Evolutionary conservation across 2,113 vertebrate species (phyloP).

Genomic region (Protomyctophum bolini): DNA sequence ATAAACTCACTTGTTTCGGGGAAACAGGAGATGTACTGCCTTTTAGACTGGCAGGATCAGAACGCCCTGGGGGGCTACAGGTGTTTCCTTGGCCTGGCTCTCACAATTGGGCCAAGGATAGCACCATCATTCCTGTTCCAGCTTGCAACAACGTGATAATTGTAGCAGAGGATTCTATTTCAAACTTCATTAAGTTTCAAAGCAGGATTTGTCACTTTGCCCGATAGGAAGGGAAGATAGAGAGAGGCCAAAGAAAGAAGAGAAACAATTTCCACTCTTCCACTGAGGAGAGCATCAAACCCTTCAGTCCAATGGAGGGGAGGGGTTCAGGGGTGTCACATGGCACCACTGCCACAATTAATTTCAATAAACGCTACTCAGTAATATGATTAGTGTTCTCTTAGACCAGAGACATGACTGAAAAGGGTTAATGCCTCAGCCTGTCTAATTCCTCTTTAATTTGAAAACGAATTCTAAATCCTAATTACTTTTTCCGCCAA

Average conservation of each 20-base stretch:
- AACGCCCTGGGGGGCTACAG: constrained; percentile 38
- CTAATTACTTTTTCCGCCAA: constrained; percentile 73
- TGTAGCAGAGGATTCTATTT: constrained; percentile 74
- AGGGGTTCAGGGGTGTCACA: constrained; percentile 21
- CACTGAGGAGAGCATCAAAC: constrained; percentile 45
- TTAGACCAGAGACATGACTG: constrained; percentile 43
- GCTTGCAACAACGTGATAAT: constrained; percentile 68
- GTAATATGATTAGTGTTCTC: constrained; percentile 39
- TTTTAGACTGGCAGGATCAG: neutral
- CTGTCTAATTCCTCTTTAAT: constrained; percentile 73
- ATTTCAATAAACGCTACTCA: constrained; percentile 37
- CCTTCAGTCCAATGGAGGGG: constrained; percentile 24
- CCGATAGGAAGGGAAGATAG: constrained; percentile 42
- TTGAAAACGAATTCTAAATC: constrained; percentile 74
- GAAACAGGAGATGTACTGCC: constrained; percentile 4
- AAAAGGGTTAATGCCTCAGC: constrained; percentile 70
- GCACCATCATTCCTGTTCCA: constrained; percentile 68
- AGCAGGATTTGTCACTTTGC: constrained; percentile 71
- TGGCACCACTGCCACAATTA: constrained; percentile 29
- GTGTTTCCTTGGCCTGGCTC: constrained; percentile 45
- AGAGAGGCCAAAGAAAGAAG: constrained; percentile 27
- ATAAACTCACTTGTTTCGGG: neutral
- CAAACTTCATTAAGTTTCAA: constrained; percentile 80
- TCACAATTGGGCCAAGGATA: constrained; percentile 65
- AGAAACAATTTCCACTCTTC: constrained; percentile 52